phyloP scores from a whole-genome alignment of 1,140 invertebrate species.

The Oscheius sp. region DNA sequence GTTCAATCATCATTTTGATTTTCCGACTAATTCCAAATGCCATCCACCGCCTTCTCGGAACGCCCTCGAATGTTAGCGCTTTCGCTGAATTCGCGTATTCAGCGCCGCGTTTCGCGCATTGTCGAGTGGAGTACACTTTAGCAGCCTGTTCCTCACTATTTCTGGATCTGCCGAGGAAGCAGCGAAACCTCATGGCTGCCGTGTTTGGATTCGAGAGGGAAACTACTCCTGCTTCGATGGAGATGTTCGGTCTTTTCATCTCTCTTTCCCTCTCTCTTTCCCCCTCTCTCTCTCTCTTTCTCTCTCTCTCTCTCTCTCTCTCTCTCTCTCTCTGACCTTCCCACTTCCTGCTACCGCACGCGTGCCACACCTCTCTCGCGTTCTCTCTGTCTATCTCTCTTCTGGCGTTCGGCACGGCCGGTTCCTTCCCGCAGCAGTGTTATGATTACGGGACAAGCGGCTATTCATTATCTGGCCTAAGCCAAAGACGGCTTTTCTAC shows the following conservation, averaged over 20 bases:
- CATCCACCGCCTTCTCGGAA: not conserved
- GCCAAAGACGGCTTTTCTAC: not conserved
- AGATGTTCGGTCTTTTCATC: not conserved
- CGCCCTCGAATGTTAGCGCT: not conserved
- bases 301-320: not conserved
- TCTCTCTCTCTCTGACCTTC: not conserved
- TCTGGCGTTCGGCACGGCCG: not conserved
- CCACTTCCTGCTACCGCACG: not conserved
- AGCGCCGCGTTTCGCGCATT: not conserved
- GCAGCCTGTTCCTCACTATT: constrained; percentile 3
- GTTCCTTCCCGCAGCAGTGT: not conserved
- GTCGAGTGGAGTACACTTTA: constrained; percentile 5
- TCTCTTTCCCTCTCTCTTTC: not conserved
- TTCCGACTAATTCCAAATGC: not conserved
- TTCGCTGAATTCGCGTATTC: not conserved
- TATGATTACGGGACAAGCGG: not conserved
- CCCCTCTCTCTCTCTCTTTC: not conserved
- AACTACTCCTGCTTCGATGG: not conserved
- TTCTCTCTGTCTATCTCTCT: not conserved
- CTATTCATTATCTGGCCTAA: not conserved
- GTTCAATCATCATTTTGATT: not conserved
- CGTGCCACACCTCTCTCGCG: not conserved
- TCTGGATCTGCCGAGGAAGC: not conserved
- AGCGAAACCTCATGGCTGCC: constrained; percentile 1
- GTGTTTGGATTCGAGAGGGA: not conserved